Evolutionary conservation across 2,797 vertebrate genomes (phyloP), one percentile per base, ranked within the genome.

Genomic region (Hydrocynus forskahlii): DNA sequence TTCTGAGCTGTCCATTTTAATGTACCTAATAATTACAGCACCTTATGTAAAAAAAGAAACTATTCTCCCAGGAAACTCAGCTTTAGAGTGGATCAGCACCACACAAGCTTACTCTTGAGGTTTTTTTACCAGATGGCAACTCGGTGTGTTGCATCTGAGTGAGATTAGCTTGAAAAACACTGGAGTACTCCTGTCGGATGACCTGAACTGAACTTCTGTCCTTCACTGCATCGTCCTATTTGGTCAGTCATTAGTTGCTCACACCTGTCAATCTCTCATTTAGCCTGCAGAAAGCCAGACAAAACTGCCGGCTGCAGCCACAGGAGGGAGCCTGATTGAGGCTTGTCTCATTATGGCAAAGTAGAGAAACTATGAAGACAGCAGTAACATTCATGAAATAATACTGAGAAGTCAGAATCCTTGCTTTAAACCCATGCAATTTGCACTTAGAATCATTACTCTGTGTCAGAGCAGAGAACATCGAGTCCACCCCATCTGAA

Each of bases 261-360:
- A 10, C n/a, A 82, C 4, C 75, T 54, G 77, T 68, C 64, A 63
- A 52, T 73, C 77, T 80, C 50, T n/a, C 43, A 43, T 21, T 48
- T 78, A 17, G 78, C 81, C 69, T 54, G 45, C 72, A 66, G 68
- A 74, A 60, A 50, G 69, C 78, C 38, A 76, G 23, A 84, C 17
- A 63, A 73, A 82, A 74, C 52, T 83, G 82, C 79, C 75, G 78
- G 57, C 63, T 45, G 14, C 57, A 80, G 75, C 88, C 88, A 89
- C 86, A 76, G 81, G 83, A 78, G 84, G 84, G 80, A 87, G 83
- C 76, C 84, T 81, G 68, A 52, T 68, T 57, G 12, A 55, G 70
- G 43, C 73, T 17, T 19, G 67, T 25, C 50, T 69, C 52, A 40
- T 21, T 63, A 67, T n/a, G 6, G 59, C 21, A 54, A 60, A 21